These are phyloP conservation scores for Delphinus delphis DNA, from an alignment of 2,113 vertebrate genomes.

Conservation along the genomic window DNA sequence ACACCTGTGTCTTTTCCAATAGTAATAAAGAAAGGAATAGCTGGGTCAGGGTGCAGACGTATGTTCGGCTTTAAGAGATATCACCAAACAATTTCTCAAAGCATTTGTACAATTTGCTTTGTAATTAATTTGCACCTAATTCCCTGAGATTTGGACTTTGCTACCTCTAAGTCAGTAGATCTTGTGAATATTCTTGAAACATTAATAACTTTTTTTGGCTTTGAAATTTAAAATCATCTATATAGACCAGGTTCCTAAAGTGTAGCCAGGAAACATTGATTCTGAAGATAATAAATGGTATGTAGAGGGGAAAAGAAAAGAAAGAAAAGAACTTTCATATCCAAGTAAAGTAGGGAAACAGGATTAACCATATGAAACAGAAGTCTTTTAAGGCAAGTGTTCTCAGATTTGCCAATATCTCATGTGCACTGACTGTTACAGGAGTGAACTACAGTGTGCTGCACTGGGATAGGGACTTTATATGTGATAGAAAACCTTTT, in stretches of 20 bases:
- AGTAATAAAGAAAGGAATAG: background rate
- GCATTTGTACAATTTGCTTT: background rate
- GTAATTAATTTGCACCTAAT: background rate
- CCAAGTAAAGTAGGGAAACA: background rate
- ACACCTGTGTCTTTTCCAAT: background rate
- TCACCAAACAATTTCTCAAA: background rate
- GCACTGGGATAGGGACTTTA: background rate
- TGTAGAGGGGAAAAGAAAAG: background rate
- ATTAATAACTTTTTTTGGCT: background rate
- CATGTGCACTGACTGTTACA: background rate
- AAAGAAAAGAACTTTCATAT: background rate
- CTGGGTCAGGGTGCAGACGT: background rate
- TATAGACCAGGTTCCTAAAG: background rate
- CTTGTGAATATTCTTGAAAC: background rate
- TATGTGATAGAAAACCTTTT: background rate
- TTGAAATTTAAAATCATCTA: conserved; percentile 5
- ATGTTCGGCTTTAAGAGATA: background rate
- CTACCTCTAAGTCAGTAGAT: background rate
- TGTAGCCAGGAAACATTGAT: background rate
- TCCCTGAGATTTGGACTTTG: background rate
- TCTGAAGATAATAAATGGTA: background rate
- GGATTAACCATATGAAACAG: background rate
- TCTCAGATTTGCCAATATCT: background rate
- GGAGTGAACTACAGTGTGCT: too few relatives aligned
- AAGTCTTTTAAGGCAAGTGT: background rate